Evolutionary conservation across 2,888 invertebrate species (phyloP), one percentile per base, ranked within the genome.

Genomic region (Anagyrus pseudococci): DNA sequence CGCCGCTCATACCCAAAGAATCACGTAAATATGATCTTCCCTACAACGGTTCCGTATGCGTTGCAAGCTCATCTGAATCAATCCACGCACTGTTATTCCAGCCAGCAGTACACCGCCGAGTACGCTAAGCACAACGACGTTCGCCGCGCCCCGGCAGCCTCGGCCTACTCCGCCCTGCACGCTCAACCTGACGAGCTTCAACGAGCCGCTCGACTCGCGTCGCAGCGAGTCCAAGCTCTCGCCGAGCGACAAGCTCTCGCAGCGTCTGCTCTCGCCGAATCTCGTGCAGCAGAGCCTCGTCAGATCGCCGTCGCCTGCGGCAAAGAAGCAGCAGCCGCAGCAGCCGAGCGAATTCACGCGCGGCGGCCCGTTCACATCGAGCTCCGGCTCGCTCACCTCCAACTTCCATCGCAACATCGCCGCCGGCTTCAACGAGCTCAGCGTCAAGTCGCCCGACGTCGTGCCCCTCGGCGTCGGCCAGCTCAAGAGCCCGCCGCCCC

Each of bases 131-230:
- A 83, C 69, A 82, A 85, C 76, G 80, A 88, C 72, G 80, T 88
- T 79, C 58, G 83, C 65, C 82, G 86, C 78, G 58, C 77, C 79
- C 4, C 74, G 83, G 54, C 88, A 88, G 54, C 89, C 89, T 23
- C 83, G 91, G 75, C 93, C 93, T 1, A 91, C 92, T 71, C 90
- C 93, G 73, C 93, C 93, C 54, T 93, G 91, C 79, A 93, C 93
- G 40, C 82, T 93, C 67, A 93, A 91, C 82, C 85, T 93, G 72
- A 85, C 88, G 74, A 78, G 76, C 17, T 79, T 80, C 69, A 80
- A 80, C 69, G 80, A 80, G 64, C 80, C 80, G 0, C 62, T 77
- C 62, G 78, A 77, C 8, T 3, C 53, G 0, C 60, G 56, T 1
- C 56, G 57, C 8, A 64, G 22, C n/a, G 29, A 46, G 10, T 6